Conservation (phyloP, 1,140 invertebrate genomes). For the Propsilocerus akamusi region DNA sequence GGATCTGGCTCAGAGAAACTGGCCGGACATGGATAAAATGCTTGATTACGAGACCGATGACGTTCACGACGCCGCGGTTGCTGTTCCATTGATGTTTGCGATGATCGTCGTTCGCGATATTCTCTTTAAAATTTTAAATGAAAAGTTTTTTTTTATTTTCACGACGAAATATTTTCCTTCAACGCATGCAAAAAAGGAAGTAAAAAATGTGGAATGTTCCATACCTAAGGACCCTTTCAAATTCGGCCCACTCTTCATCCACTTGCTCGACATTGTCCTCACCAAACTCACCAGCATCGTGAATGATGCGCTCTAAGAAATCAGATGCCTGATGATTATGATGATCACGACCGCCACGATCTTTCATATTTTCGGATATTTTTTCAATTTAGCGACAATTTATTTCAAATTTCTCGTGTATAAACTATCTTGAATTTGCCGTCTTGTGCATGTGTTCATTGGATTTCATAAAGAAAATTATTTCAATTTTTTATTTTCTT, state of each 20-base stretch:
- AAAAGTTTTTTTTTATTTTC: background rate
- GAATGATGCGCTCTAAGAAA: slow-evolving; percentile 14
- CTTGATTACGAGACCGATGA: slow-evolving; percentile 27
- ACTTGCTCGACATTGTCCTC: slow-evolving; percentile 24
- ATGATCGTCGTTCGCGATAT: slow-evolving; percentile 28
- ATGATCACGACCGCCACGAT: slow-evolving; percentile 13
- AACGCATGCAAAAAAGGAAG: background rate
- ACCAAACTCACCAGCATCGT: slow-evolving; percentile 21
- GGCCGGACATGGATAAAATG: slow-evolving; percentile 45
- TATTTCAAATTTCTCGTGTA: background rate
- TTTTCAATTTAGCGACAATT: slow-evolving; percentile 8
- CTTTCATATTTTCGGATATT: slow-evolving; percentile 8
- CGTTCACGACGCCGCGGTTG: slow-evolving; percentile 16
- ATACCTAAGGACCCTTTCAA: slow-evolving; percentile 20
- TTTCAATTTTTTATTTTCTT: background rate
- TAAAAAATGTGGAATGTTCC: slow-evolving; percentile 8
- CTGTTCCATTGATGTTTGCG: slow-evolving; percentile 33
- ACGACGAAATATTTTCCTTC: slow-evolving; percentile 1
- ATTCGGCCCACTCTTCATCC: slow-evolving; percentile 25
- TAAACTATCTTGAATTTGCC: background rate
- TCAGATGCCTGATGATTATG: slow-evolving; percentile 8
- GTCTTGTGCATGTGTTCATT: background rate
- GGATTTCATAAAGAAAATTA: background rate
- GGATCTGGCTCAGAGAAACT: slow-evolving; percentile 31
- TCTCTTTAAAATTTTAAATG: slow-evolving; percentile 18